Evolutionary conservation across 1,140 invertebrate species (phyloP).

Genomic region (Eupeodes corollae): DNA sequence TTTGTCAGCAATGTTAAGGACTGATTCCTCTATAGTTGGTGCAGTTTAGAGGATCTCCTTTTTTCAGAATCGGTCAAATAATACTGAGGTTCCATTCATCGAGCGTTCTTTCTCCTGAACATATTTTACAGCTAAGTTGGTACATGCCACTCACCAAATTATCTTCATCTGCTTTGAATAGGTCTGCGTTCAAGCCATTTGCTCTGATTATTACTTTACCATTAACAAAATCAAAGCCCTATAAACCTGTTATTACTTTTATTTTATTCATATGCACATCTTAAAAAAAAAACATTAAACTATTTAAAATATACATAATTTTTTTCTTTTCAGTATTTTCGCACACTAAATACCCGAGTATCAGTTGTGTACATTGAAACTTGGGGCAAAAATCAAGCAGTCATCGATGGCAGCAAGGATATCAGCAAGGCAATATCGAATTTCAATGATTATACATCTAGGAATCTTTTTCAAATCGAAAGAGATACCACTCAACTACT

Average conservation of each 20-base stretch:
- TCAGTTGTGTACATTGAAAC: slow-evolving; percentile 94
- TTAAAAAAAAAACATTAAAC: not conserved
- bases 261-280: not conserved
- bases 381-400: slow-evolving; percentile 79
- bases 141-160: no score
- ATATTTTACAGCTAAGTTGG: no score
- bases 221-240: no score
- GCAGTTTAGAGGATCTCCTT: no score
- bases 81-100: no score
- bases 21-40: no score
- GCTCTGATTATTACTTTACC: no score
- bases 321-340: slow-evolving; percentile 73
- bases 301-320: not conserved
- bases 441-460: slow-evolving; percentile 79
- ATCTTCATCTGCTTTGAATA: no score
- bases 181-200: no score
- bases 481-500: slow-evolving; percentile 86
- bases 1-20: no score
- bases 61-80: no score
- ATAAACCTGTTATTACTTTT: not conserved
- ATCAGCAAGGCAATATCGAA: slow-evolving; percentile 74
- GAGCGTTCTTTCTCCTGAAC: no score
- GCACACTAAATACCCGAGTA: slow-evolving; percentile 82
- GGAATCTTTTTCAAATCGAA: slow-evolving; percentile 68
- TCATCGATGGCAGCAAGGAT: slow-evolving; percentile 69